Percentiles rank a stretch among this genome's conserved stretches.
phyloP scores from a whole-genome alignment of 1,140 invertebrate genomes.

The Asobara japonica region DNA sequence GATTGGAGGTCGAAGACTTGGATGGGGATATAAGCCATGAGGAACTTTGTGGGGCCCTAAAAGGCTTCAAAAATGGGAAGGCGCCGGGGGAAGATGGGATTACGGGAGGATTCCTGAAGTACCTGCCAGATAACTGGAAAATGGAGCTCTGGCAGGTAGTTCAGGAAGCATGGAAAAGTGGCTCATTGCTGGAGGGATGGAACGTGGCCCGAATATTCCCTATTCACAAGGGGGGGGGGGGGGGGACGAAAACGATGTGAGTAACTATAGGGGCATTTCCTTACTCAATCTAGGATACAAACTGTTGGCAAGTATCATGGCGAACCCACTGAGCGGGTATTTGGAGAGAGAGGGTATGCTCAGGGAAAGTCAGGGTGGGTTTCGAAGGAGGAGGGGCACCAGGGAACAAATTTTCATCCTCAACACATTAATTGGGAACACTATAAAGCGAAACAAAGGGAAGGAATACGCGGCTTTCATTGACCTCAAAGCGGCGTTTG shows the following conservation, averaged over 20 bases:
- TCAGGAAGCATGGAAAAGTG: neutral
- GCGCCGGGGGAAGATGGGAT: neutral
- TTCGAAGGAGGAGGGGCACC: no score
- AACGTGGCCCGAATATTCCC: neutral
- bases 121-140: neutral
- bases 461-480: no score
- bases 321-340: neutral
- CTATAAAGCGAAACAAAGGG: no score
- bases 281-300: slow-evolving; percentile 7
- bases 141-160: neutral
- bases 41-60: neutral
- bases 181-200: neutral
- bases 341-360: neutral
- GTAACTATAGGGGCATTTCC: neutral
- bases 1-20: neutral
- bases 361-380: no score
- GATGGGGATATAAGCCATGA: neutral
- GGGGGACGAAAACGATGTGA: neutral
- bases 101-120: neutral
- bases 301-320: neutral
- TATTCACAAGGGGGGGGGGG: neutral
- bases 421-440: neutral
- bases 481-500: neutral
- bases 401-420: no score
- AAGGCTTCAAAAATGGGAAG: neutral